Evolutionary conservation across 2,113 vertebrate genomes (phyloP), one percentile per base, ranked within the genome.

Genomic region (Guaruba guarouba): DNA sequence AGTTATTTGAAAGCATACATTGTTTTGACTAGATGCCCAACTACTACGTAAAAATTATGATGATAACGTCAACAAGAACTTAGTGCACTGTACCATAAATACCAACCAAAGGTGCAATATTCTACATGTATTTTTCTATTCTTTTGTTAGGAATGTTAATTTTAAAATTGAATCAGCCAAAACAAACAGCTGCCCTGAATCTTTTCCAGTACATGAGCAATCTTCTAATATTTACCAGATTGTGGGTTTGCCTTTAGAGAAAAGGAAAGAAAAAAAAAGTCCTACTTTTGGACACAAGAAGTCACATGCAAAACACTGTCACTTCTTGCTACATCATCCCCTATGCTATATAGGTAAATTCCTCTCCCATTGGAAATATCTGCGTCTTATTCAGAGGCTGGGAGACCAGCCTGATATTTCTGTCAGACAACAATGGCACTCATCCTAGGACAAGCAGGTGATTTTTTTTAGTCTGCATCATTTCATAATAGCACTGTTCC

Each of bases 391-490:
- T 79, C 44, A 43, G 48, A 94, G 66, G 28, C 54, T n/a, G 62
- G 73, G 39, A 79, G 35, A 75, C 39, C 73, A 92, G 82, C 52
- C 55, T n/a, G 3, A 18, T 3, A 6, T 85, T 95, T 95, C 87
- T 3, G 0, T 48, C 90, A 76, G 87, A 70, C 71, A 95, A 74
- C 11, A 6, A 35, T 85, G 91, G 86, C 92, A 71, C 44, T 62
- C 75, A 49, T 79, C 90, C 92, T 77, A 79, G 77, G 44, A 92
- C 17, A 82, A 89, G 66, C 91, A 95, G 96, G 96, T 95, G 92
- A 84, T 79, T 89, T 88, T 94, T 88, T 61, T 94, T 69, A 84
- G 62, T 27, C 66, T 75, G 41, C 82, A 89, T 57, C 70, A 66
- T 79, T 92, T 93, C 62, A 54, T 1, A 0, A 52, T 73, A 81